Evolutionary conservation across 2,888 invertebrate species (phyloP).

Genomic region (Amblyjoppa fuscipennis): DNA sequence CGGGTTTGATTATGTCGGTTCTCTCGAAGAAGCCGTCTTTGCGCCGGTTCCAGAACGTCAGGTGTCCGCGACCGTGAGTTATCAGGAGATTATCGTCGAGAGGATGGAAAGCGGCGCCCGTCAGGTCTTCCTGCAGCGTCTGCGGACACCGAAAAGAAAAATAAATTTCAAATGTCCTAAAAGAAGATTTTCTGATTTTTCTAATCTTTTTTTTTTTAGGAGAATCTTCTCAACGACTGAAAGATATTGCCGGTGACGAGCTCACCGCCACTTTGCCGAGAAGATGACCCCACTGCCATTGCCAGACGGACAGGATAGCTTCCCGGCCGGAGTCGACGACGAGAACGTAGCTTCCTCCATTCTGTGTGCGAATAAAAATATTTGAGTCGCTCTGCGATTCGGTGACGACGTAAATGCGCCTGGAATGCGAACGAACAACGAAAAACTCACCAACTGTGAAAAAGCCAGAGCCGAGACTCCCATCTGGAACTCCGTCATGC

Average conservation of each 20-base stretch:
- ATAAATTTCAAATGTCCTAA: background rate
- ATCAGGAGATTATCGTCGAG: conserved; percentile 96
- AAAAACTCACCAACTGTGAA: conserved; percentile 91
- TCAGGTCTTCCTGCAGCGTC: conserved; percentile 95
- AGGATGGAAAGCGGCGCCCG: conserved; percentile 96
- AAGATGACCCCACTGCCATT: conserved; percentile 97
- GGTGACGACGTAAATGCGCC: background rate
- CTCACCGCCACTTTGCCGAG: conserved; percentile 97
- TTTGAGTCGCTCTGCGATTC: background rate
- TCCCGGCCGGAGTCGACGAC: conserved; percentile 96
- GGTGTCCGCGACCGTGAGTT: conserved; percentile 95
- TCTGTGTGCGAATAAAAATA: conserved; percentile 86
- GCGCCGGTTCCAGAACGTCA: conserved; percentile 96
- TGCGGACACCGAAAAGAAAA: conserved; percentile 82
- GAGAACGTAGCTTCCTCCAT: conserved; percentile 95
- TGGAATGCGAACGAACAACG: background rate
- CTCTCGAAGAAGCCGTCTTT: conserved; percentile 96
- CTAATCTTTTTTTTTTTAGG: background rate
- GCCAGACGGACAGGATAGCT: conserved; percentile 97
- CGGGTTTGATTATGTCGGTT: conserved; percentile 95
- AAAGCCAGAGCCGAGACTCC: conserved; percentile 96
- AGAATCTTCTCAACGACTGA: background rate
- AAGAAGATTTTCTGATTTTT: background rate
- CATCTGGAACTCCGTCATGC: conserved; percentile 95
- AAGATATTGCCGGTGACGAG: conserved; percentile 71